Conservation (phyloP, 2,113 vertebrate species). For the Passer domesticus region DNA sequence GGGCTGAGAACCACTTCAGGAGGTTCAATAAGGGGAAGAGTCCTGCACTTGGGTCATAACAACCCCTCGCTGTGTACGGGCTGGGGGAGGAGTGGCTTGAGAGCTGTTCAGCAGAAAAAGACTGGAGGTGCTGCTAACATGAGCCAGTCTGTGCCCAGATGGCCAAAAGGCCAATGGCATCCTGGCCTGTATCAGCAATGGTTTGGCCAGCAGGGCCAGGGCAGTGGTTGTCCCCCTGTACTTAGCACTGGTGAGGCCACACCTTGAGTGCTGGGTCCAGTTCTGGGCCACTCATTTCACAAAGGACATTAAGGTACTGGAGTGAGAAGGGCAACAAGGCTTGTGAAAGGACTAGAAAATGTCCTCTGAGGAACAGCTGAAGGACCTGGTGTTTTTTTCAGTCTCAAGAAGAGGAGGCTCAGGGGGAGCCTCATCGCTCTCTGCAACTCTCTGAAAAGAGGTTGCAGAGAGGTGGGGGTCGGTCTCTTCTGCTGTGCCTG, state of each 20-base stretch:
- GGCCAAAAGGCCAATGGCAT: not conserved
- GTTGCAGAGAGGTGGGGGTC: rapidly evolving
- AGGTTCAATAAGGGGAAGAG: not conserved
- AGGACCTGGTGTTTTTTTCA: not conserved
- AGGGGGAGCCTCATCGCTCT: rapidly evolving
- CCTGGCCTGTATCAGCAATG: too few species aligned
- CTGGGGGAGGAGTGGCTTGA: not conserved
- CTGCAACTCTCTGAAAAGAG: not conserved
- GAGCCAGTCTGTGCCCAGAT: not conserved
- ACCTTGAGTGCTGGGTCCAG: not conserved
- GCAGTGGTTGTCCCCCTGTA: rapidly evolving
- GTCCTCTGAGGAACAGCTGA: not conserved
- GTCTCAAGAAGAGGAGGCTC: not conserved
- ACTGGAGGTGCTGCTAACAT: not conserved
- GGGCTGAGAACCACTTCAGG: not conserved
- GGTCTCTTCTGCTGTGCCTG: not conserved
- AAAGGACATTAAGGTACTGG: not conserved
- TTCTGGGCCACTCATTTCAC: not conserved
- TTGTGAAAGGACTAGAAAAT: not conserved
- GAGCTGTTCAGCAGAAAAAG: not conserved
- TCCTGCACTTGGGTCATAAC: not conserved
- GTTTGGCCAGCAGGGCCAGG: not conserved
- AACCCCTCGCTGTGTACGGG: not conserved
- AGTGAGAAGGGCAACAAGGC: not conserved
- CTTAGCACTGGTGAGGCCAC: not conserved